Conservation (phyloP, 1,140 invertebrate genomes). For the Drosophila bocqueti region DNA sequence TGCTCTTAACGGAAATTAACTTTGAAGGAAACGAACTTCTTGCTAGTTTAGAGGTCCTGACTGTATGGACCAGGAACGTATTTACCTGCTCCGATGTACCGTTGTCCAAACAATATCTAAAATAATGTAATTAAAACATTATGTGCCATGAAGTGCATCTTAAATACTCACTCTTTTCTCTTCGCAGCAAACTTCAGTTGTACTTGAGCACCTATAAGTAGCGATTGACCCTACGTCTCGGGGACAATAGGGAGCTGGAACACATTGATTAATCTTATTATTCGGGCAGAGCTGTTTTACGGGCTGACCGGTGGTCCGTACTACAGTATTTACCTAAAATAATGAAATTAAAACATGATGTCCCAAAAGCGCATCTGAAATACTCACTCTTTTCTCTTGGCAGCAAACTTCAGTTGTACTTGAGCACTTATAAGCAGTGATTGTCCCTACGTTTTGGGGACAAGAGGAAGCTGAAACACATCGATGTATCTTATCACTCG, state of each 20-base stretch:
- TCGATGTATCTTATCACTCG: too few relatives aligned
- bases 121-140: neutral
- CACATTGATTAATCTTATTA: constrained; percentile 12
- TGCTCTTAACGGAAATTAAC: neutral
- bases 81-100: neutral
- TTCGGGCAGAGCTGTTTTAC: neutral
- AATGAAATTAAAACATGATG: too few relatives aligned
- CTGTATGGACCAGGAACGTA: neutral
- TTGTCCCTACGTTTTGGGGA: too few relatives aligned
- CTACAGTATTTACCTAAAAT: too few relatives aligned
- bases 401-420: too few relatives aligned
- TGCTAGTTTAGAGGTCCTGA: neutral
- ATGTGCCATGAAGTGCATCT: too few relatives aligned
- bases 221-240: neutral
- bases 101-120: neutral
- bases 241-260: neutral
- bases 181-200: neutral
- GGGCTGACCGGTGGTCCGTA: too few relatives aligned
- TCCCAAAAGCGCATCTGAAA: too few relatives aligned
- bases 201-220: neutral
- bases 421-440: too few relatives aligned
- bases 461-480: too few relatives aligned
- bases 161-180: neutral
- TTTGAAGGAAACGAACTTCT: neutral
- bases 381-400: too few relatives aligned